These are phyloP conservation scores for Zosterops hypoxanthus DNA, from an alignment of 2,113 vertebrate genomes.

Conservation along the genomic window DNA sequence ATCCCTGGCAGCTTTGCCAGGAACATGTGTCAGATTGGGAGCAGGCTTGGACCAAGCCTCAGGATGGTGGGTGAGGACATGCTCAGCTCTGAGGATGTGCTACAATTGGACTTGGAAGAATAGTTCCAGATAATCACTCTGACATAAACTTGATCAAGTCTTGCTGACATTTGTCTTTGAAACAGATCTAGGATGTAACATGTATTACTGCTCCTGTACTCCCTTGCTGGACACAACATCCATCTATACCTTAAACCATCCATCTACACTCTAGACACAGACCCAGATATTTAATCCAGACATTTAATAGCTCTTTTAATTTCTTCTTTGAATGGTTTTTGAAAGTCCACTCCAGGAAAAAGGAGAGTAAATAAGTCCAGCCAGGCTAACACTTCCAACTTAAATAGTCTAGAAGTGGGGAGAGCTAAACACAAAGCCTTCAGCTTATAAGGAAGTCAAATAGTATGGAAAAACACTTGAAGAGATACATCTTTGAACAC, in stretches of 20 bases:
- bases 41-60: rapidly evolving
- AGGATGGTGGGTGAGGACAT: not conserved
- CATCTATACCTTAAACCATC: not conserved
- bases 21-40: not conserved
- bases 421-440: not conserved
- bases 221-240: rapidly evolving
- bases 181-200: not conserved
- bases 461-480: not conserved
- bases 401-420: not conserved
- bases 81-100: not conserved
- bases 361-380: not conserved
- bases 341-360: not conserved
- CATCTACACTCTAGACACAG: not conserved
- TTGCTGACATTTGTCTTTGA: not conserved
- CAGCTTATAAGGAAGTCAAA: not conserved
- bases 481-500: not conserved
- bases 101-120: not conserved
- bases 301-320: not conserved
- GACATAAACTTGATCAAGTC: not conserved
- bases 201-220: not conserved
- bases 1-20: not conserved
- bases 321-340: not conserved
- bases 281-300: not conserved
- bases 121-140: not conserved
- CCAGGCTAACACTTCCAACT: not conserved